phyloP scores from a whole-genome alignment of 2,797 vertebrate species.

The Falco columbarius region DNA sequence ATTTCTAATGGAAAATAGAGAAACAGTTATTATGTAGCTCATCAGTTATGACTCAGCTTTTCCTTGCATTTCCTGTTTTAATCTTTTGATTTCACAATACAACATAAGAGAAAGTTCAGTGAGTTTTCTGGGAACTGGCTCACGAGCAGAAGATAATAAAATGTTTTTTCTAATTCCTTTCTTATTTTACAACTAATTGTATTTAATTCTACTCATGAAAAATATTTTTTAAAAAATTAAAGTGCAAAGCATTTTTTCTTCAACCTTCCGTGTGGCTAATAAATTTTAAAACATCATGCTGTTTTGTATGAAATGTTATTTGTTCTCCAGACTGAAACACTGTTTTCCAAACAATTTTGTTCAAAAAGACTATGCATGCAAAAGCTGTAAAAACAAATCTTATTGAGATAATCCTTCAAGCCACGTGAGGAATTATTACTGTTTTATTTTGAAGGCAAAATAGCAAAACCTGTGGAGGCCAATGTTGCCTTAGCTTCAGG shows the following conservation, averaged over 20 bases:
- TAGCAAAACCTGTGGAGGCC: background rate
- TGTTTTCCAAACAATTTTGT: background rate
- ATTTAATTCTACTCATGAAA: background rate
- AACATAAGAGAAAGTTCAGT: background rate
- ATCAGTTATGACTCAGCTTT: background rate
- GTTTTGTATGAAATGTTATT: background rate
- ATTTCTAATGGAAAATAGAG: background rate
- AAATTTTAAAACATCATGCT: background rate
- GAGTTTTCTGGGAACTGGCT: background rate
- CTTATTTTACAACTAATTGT: background rate
- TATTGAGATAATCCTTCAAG: background rate
- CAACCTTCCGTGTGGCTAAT: background rate
- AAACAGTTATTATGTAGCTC: background rate
- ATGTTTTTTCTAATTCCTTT: background rate
- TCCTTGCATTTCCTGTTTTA: background rate
- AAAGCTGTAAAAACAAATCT: background rate
- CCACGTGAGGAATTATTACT: background rate
- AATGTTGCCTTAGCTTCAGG: background rate
- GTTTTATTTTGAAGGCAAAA: background rate
- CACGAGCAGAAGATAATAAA: background rate
- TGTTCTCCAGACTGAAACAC: background rate
- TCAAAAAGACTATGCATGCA: background rate
- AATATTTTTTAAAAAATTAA: background rate
- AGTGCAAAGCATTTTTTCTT: background rate
- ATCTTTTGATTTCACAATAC: background rate